A percentile compares a stretch with the other conserved stretches of the same genome.
phyloP scores from a whole-genome alignment of 2,797 vertebrate species.

The Myotis myotis region DNA sequence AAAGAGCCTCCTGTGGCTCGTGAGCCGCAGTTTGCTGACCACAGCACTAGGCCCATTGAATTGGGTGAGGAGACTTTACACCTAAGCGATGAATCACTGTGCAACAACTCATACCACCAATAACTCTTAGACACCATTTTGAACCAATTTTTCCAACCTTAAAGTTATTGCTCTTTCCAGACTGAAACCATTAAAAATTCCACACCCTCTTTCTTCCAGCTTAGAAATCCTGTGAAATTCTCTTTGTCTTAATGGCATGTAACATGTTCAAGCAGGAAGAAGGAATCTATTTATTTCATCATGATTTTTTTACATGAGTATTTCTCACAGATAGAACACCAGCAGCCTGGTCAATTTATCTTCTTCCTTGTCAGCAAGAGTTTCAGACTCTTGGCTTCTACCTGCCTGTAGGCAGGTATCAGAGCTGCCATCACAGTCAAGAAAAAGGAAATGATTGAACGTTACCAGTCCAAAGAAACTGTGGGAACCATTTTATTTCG shows the following conservation, averaged over 20 bases:
- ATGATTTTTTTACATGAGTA: background rate
- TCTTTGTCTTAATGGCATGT: background rate
- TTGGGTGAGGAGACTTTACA: background rate
- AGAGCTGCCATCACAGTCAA: background rate
- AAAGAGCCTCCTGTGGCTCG: no score
- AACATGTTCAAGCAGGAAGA: background rate
- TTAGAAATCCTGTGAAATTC: conserved; percentile 39
- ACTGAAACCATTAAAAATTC: conserved; percentile 11
- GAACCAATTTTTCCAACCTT: background rate
- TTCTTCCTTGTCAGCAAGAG: conserved; percentile 22
- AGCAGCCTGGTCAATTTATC: background rate
- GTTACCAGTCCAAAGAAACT: background rate
- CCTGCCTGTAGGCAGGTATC: background rate
- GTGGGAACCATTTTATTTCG: background rate
- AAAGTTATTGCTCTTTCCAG: background rate
- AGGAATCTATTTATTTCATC: background rate
- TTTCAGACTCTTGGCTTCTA: conserved; percentile 10
- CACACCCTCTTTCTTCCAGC: background rate
- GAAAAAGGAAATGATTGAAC: background rate
- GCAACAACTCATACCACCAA: background rate
- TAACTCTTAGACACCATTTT: background rate
- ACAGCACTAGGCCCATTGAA: background rate
- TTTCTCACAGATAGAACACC: background rate
- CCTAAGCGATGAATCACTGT: background rate
- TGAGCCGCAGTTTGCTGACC: no score